Base-by-base conservation (phyloP, 2,797 vertebrate species). In the Pipistrellus kuhlii region DNA sequence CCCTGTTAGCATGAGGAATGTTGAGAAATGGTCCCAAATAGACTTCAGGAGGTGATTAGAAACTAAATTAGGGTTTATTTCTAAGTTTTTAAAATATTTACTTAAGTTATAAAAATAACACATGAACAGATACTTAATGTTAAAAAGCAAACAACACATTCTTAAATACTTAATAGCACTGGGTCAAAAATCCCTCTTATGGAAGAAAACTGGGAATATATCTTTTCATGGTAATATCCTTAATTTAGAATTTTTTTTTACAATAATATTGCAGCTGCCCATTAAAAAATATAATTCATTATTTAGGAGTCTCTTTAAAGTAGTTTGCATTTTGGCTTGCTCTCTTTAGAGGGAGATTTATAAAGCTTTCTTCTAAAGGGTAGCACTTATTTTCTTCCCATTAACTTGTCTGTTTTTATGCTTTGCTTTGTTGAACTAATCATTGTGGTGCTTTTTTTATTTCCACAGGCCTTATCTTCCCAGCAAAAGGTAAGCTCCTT, bases 11-110 rank as follows among this genome's bases (percentile, higher is more conserved):
- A 75, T 85, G 66, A 95, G 92, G 80, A 95, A 91, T 89, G 93
- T 76, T 44, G 83, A 89, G 51, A 78, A 89, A 91, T 32, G 41
- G 66, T 85, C 73, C 51, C 76, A 81, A 80, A 35, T 51, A 93
- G 93, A 91, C 88, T 94, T 94, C 14, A 78, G 53, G 80, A 87
- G 73, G 68, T 17, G n/a, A 62, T 84, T 87, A 83, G 86, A 81
- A 85, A 80, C 55, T 83, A 90, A 94, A 94, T 91, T 93, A 90
- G 35, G 48, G 66, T 89, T 95, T 91, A 62, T 46, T 90, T 13
- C 15, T 94, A 94, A 95, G 90, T 95, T 90, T 96, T 76, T 57
- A 86, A 90, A 94, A 71, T 64, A 91, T 76, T 90, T 88, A 87
- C 66, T 92, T 90, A 83, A 90, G 53, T 91, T 96, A 78, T 62